Evolutionary conservation across 2,888 invertebrate genomes (phyloP), one percentile per base, ranked within the genome.

Genomic region (Adineta ricciae): DNA sequence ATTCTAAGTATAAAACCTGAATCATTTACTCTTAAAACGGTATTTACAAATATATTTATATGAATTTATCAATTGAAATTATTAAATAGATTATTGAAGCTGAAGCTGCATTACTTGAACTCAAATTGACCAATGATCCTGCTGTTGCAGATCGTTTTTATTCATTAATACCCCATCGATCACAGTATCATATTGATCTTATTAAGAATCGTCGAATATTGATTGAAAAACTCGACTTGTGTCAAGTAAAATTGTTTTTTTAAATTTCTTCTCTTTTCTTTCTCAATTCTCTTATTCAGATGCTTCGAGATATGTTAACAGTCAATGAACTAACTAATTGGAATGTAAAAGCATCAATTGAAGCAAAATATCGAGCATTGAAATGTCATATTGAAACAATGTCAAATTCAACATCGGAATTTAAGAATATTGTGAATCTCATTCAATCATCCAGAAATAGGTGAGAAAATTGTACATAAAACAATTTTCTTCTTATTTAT

Each of bases 321-420:
- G 89, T 89, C 19, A 88, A 88, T 86, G 90, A 90, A 86, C 88
- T 88, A n/a, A 89, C 89, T 41, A 87, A 88, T 87, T 90, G 89
- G 89, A 88, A 87, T 24, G 86, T 85, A 4, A 86, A 87, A 46
- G 87, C 88, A 21, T 87, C 87, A 73, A 86, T 87, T 8, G 87
- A 88, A 86, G 88, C 89, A 21, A 89, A 89, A 85, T 89, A 89
- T 87, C 87, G 87, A 41, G 89, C 90, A 8, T 87, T 90, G 52
- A 85, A 88, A 21, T 90, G 89, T 87, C 86, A 87, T 82, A 88
- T 90, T 27, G 86, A 87, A 27, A 83, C 86, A 78, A 64, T 88
- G 41, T 21, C 19, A 5, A 36, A 24, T n/a, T 83, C 86, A 9
- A 36, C 46, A 84, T 4, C 24, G 7, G 84, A 73, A n/a, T 84